These are phyloP conservation scores for Hyperopisus bebe DNA, from an alignment of 2,113 vertebrate genomes.

Conservation along the genomic window DNA sequence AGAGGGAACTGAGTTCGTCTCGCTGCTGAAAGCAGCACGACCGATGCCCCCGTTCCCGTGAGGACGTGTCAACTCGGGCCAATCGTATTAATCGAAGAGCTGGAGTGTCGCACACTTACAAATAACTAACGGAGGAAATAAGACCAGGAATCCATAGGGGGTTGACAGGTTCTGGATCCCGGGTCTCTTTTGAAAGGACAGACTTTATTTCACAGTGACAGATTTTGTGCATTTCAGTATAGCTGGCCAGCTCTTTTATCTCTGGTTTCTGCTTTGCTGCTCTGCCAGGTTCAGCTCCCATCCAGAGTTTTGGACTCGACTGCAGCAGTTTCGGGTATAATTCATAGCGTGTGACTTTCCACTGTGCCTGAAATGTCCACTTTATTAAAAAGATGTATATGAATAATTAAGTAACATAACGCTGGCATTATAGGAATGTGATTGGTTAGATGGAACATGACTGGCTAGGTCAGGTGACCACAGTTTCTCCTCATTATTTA, in stretches of 20 bases:
- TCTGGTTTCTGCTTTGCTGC: not conserved
- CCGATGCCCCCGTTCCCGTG: not conserved
- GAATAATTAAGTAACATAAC: not conserved
- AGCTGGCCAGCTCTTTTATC: not conserved
- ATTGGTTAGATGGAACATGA: not conserved
- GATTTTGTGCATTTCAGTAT: not conserved
- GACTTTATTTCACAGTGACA: not conserved
- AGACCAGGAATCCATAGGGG: not conserved
- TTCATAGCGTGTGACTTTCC: not conserved
- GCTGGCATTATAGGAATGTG: not conserved
- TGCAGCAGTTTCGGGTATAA: not conserved
- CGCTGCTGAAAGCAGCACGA: not conserved
- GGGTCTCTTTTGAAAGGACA: not conserved
- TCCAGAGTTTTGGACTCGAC: not conserved
- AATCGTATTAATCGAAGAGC: not conserved
- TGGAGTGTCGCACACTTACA: not conserved
- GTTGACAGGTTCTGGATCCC: not conserved
- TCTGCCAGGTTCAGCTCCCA: not conserved
- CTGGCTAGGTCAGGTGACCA: not conserved
- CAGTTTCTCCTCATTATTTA: not conserved
- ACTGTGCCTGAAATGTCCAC: not conserved
- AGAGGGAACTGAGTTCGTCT: conserved; percentile 23
- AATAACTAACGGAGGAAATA: not conserved
- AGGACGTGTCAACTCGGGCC: not conserved
- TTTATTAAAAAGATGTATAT: not conserved